A percentile compares a stretch with the other conserved stretches of the same genome.
Evolutionary conservation across 2,888 invertebrate genomes (phyloP).

Genomic region (Melanophora roralis): DNA sequence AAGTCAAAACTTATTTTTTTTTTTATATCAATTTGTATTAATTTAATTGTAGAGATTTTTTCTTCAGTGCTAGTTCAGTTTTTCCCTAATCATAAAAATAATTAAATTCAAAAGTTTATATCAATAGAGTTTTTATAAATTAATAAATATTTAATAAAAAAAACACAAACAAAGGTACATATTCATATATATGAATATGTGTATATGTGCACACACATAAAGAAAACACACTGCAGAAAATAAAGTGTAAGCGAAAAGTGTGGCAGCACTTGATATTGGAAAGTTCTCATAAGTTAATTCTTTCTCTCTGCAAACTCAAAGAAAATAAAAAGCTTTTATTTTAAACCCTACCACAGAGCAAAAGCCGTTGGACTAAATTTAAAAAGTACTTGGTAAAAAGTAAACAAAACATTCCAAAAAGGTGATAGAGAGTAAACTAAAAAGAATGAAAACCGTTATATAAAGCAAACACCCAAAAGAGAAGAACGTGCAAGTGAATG

Average conservation of each 20-base stretch:
- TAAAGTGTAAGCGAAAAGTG: slow-evolving; percentile 46
- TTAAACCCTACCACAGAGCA: not conserved
- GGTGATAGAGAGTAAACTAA: slow-evolving; percentile 30
- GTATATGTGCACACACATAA: not conserved
- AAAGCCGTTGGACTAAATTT: not conserved
- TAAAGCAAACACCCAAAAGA: slow-evolving; percentile 62
- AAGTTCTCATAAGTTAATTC: slow-evolving; percentile 52
- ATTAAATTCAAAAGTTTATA: slow-evolving; percentile 38
- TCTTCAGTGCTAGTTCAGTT: slow-evolving; percentile 41
- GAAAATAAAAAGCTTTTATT: slow-evolving; percentile 13
- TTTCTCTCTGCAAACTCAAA: not conserved
- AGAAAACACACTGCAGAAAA: not conserved
- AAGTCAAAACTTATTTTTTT: slow-evolving; percentile 28
- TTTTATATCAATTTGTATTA: slow-evolving; percentile 40
- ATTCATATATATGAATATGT: not conserved
- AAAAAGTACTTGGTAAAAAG: not conserved
- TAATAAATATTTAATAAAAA: not conserved
- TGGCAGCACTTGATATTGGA: slow-evolving; percentile 64
- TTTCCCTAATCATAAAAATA: slow-evolving; percentile 13
- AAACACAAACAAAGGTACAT: slow-evolving; percentile 2
- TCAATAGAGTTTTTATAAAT: slow-evolving; percentile 44
- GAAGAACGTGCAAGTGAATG: slow-evolving; percentile 61
- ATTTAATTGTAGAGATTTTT: slow-evolving; percentile 47
- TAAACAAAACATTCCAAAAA: not conserved
- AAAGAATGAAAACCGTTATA: slow-evolving; percentile 50